Conservation (phyloP, 2,113 vertebrate genomes). For the Aepyceros melampus region DNA sequence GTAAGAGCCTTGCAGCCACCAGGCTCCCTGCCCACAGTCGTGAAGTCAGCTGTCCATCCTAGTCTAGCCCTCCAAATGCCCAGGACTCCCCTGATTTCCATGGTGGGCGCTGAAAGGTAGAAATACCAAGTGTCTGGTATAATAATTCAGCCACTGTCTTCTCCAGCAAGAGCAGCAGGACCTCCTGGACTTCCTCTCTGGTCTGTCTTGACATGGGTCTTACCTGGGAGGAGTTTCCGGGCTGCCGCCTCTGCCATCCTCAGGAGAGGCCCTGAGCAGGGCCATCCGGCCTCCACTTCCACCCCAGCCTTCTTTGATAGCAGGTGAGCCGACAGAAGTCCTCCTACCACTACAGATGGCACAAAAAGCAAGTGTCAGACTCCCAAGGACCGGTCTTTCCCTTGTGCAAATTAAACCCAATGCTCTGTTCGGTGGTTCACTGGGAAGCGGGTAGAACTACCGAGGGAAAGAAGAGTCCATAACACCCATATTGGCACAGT, state of each 20-base stretch:
- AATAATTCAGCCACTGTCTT: not conserved
- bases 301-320: conserved; percentile 90
- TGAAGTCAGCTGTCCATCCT: not conserved
- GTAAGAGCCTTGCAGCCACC: not conserved
- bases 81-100: not conserved
- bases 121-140: not conserved
- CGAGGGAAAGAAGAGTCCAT: not conserved
- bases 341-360: conserved; percentile 89
- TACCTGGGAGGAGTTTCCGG: conserved; percentile 95
- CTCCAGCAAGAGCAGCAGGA: not conserved
- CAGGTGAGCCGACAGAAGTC: conserved; percentile 95
- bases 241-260: conserved; percentile 96
- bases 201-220: not conserved
- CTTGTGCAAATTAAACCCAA: not conserved
- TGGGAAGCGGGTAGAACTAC: not conserved
- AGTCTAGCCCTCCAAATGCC: not conserved
- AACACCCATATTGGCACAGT: not conserved
- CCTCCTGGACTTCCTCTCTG: not conserved
- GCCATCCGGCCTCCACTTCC: conserved; percentile 93
- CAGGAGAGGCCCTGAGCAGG: conserved; percentile 94
- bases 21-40: not conserved
- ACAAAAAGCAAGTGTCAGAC: conserved; percentile 2
- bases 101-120: not conserved
- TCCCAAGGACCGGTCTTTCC: not conserved
- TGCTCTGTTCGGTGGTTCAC: not conserved